Conservation (phyloP, 2,113 vertebrate genomes). For the Grammomys dolichurus region DNA sequence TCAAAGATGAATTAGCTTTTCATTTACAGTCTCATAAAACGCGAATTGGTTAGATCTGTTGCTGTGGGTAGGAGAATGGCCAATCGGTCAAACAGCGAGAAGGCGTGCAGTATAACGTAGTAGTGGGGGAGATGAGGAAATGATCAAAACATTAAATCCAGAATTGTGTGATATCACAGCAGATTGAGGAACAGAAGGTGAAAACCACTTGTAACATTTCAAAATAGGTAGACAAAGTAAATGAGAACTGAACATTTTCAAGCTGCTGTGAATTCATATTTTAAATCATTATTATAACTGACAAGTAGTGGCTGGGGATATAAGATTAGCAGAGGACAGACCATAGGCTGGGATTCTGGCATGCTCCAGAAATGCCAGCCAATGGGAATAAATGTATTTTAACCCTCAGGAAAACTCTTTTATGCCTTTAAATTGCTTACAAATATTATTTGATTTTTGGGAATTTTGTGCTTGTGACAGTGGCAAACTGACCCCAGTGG, state of each 20-base stretch:
- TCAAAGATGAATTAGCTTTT: neutral
- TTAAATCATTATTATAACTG: neutral
- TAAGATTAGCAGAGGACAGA: neutral
- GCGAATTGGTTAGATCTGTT: neutral
- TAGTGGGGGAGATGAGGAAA: neutral
- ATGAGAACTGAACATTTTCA: neutral
- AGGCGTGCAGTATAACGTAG: neutral
- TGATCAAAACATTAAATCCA: neutral
- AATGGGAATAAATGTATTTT: neutral
- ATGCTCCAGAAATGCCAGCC: neutral
- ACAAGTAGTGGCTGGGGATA: too few relatives aligned
- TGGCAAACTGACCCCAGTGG: neutral
- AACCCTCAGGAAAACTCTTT: too few relatives aligned
- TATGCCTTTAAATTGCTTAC: neutral
- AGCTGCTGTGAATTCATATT: too few relatives aligned
- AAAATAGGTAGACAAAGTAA: neutral
- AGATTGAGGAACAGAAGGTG: neutral
- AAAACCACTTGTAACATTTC: neutral
- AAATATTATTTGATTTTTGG: neutral
- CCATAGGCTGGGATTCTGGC: neutral
- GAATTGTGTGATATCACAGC: neutral
- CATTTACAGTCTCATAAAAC: neutral
- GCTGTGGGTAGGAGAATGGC: conserved; percentile 5
- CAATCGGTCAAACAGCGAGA: neutral
- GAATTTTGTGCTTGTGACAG: neutral